These are phyloP conservation scores for Perizoma affinitatum DNA, from an alignment of 2,888 invertebrate species.

Conservation along the genomic window DNA sequence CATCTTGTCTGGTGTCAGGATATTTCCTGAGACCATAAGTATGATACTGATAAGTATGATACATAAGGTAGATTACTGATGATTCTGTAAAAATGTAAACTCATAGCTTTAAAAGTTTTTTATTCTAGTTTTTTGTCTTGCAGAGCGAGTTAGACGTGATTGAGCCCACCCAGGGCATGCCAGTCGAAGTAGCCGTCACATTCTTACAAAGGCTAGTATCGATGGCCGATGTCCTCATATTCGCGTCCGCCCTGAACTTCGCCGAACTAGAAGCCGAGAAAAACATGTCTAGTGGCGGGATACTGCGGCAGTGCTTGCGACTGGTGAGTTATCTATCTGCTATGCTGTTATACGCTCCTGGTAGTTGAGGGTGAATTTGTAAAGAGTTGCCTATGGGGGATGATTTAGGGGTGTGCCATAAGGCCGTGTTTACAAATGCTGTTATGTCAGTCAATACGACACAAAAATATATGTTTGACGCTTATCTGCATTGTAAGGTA, in stretches of 20 bases:
- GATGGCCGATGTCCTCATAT: conserved; percentile 99
- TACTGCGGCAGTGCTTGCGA: conserved; percentile 97
- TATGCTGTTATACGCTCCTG: conserved; percentile 38
- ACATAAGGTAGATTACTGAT: too few species aligned
- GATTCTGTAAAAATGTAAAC: too few species aligned
- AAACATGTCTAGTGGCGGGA: conserved; percentile 99
- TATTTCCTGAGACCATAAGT: too few species aligned
- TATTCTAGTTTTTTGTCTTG: too few species aligned
- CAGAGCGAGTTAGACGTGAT: conserved; percentile 99
- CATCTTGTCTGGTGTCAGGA: too few species aligned
- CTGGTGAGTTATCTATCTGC: conserved; percentile 85
- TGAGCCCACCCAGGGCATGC: conserved; percentile 99
- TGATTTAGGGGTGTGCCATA: neutral
- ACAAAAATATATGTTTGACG: too few species aligned
- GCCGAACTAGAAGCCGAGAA: conserved; percentile 99
- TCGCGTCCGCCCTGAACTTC: conserved; percentile 98
- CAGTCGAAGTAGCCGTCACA: conserved; percentile 98
- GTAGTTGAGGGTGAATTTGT: conserved; percentile 12
- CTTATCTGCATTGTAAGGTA: too few species aligned
- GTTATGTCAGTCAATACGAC: too few species aligned
- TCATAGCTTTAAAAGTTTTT: too few species aligned
- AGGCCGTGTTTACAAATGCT: too few species aligned
- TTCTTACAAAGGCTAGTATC: conserved; percentile 99
- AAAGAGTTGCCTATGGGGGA: conserved; percentile 3
- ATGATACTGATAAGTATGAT: too few species aligned